A percentile compares a stretch with the other conserved stretches of the same genome.
Evolutionary conservation across 2,797 vertebrate species (phyloP).

Genomic region (Moxostoma hubbsi): DNA sequence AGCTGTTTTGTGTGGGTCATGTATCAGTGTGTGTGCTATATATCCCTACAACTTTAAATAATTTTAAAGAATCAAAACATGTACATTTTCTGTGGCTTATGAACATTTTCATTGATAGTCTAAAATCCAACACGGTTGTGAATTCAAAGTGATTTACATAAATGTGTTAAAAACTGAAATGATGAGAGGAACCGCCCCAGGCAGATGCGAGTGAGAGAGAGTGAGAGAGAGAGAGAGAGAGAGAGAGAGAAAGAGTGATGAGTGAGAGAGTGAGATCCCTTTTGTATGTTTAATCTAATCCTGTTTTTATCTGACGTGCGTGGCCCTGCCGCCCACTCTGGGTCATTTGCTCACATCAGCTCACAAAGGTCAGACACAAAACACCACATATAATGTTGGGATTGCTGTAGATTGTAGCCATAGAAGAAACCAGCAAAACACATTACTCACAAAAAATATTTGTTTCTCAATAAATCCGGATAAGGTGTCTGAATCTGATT

Average conservation of each 20-base stretch:
- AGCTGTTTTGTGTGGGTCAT: no score
- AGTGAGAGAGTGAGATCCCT: not conserved
- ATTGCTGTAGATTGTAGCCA: not conserved
- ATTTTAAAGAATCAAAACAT: not conserved
- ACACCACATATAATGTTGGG: not conserved
- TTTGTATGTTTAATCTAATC: constrained; percentile 59
- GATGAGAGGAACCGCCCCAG: not conserved
- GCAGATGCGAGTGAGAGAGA: not conserved
- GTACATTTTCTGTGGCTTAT: not conserved
- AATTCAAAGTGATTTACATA: not conserved
- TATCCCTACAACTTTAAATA: not conserved
- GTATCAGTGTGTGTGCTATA: not conserved
- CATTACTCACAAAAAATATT: not conserved
- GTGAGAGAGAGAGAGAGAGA: constrained; percentile 3
- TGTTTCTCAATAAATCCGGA: no score
- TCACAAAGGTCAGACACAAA: not conserved
- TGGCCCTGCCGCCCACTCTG: constrained; percentile 47
- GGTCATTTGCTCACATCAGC: constrained; percentile 36
- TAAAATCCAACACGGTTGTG: not conserved
- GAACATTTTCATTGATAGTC: not conserved
- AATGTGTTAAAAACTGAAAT: not conserved
- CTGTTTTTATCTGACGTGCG: constrained; percentile 50
- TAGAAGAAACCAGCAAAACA: not conserved
- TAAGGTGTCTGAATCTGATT: no score
- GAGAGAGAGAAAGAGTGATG: not conserved